A percentile compares a stretch with the other conserved stretches of the same genome.
Conservation (phyloP, 2,888 invertebrate genomes). For the Syrista parreyssii region DNA sequence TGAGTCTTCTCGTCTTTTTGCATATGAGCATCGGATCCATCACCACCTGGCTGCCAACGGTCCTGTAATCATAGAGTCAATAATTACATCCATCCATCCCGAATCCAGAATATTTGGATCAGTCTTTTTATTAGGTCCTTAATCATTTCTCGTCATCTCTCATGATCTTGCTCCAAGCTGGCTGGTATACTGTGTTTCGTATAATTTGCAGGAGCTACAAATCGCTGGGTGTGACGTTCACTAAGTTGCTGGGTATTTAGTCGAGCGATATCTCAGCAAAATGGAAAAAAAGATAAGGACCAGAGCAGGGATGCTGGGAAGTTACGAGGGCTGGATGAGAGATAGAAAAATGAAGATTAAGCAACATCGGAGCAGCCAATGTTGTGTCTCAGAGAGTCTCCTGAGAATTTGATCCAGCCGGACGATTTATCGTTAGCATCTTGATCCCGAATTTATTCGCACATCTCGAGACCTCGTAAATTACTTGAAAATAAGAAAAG, state of each 20-base stretch:
- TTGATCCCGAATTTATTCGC: conserved; percentile 6
- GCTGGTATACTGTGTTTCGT: not conserved
- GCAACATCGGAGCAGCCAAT: not conserved
- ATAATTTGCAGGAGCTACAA: conserved; percentile 41
- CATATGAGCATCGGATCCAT: conserved; percentile 91
- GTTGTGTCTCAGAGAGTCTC: conserved; percentile 2
- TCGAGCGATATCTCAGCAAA: conserved; percentile 20
- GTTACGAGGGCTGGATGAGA: not conserved
- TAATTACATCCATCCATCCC: too few relatives aligned
- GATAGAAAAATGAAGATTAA: not conserved
- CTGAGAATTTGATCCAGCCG: conserved; percentile 2
- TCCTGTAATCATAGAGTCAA: conserved; percentile 68
- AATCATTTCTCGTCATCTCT: too few relatives aligned
- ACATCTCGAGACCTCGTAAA: not conserved
- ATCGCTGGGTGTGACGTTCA: conserved; percentile 30
- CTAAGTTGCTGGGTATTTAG: conserved; percentile 36
- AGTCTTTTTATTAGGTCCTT: too few relatives aligned
- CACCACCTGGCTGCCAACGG: conserved; percentile 86
- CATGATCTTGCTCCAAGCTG: too few relatives aligned
- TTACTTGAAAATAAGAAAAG: not conserved
- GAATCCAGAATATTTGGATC: too few relatives aligned
- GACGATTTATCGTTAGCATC: conserved; percentile 5
- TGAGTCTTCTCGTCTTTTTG: conserved; percentile 82
- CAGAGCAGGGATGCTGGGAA: conserved; percentile 4
- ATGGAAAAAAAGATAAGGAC: conserved; percentile 7